Conservation (phyloP, 2,797 vertebrate genomes). For the Poecilia gillii region DNA sequence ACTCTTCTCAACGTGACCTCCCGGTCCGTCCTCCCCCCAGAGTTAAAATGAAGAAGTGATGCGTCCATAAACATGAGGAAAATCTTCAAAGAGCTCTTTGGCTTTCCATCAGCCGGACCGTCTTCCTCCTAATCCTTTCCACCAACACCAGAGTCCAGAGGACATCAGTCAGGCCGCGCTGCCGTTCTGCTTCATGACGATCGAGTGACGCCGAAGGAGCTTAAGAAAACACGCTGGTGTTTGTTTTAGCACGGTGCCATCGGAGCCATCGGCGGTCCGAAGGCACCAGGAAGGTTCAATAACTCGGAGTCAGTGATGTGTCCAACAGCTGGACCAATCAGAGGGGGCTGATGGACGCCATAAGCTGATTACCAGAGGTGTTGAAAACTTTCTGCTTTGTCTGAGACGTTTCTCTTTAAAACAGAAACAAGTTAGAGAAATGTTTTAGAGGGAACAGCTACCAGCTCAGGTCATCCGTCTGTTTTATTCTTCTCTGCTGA, state of each 20-base stretch:
- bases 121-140: conserved; percentile 48
- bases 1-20: not conserved
- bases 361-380: not conserved
- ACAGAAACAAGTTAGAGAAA: not conserved
- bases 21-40: not conserved
- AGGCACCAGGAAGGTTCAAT: not conserved
- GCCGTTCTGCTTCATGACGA: not conserved
- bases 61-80: conserved; percentile 28
- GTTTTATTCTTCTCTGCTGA: not conserved
- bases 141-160: conserved; percentile 38
- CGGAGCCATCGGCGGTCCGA: not conserved
- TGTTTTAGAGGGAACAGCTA: not conserved
- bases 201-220: conserved; percentile 6
- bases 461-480: not conserved
- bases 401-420: not conserved
- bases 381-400: not conserved
- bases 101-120: not conserved
- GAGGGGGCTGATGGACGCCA: not conserved
- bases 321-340: not conserved
- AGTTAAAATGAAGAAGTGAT: conserved; percentile 18
- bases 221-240: conserved; percentile 18
- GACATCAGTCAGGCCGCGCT: conserved; percentile 29
- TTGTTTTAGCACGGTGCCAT: conserved; percentile 35
- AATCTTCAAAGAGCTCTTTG: conserved; percentile 43
- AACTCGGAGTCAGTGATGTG: not conserved